These are phyloP conservation scores for Drosophila pegasa DNA, from an alignment of 2,888 invertebrate species.

Conservation along the genomic window DNA sequence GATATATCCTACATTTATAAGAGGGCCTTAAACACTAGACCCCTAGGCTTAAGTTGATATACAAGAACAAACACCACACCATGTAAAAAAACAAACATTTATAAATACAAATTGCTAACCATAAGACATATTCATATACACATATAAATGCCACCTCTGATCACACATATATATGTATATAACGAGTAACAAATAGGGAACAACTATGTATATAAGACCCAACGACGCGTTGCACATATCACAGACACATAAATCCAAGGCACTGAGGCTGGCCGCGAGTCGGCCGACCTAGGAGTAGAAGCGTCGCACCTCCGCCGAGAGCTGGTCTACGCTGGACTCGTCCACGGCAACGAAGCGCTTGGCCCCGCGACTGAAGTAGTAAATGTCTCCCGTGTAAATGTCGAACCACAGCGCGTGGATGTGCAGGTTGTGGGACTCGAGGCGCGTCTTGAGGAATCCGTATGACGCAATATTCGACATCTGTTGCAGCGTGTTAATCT, in stretches of 20 bases:
- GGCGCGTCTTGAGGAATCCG: conserved; percentile 92
- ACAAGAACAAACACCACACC: conserved; percentile 44
- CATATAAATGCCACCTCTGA: conserved; percentile 59
- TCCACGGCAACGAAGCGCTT: conserved; percentile 95
- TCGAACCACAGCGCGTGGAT: conserved; percentile 99
- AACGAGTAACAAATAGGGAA: conserved; percentile 18
- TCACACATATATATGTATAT: conserved; percentile 15
- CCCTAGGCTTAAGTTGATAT: conserved; percentile 66
- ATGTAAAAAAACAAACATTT: conserved; percentile 63
- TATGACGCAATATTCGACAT: conserved; percentile 97
- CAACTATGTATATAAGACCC: conserved; percentile 44
- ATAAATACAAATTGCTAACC: conserved; percentile 58
- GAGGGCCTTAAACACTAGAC: conserved; percentile 53
- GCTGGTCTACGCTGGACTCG: conserved; percentile 90
- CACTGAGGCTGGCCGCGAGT: conserved; percentile 22
- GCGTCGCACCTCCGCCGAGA: conserved; percentile 91
- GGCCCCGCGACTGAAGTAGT: conserved; percentile 95
- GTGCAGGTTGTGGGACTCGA: conserved; percentile 92
- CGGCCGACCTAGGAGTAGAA: conserved; percentile 89
- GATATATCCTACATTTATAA: conserved; percentile 74
- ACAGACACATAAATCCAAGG: conserved; percentile 72
- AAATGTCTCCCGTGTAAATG: conserved; percentile 97
- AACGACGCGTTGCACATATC: conserved; percentile 63
- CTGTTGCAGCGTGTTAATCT: conserved; percentile 97
- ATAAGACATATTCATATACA: conserved; percentile 42